These are phyloP conservation scores for Coelopa pilipes DNA, from an alignment of 2,888 invertebrate species.

Conservation along the genomic window DNA sequence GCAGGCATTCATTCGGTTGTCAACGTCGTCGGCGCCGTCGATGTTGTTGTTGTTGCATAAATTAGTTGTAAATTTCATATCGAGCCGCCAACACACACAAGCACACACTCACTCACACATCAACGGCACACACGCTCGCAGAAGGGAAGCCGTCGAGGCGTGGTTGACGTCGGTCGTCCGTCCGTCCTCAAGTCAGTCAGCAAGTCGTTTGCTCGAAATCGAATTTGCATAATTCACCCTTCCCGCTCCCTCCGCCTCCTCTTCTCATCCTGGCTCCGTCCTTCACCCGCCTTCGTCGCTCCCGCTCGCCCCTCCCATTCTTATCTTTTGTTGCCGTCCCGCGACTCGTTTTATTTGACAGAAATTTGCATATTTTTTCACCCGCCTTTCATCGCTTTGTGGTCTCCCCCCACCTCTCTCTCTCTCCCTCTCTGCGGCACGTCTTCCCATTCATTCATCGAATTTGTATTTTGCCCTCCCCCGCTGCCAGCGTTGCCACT, in stretches of 20 bases:
- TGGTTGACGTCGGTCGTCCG: no score
- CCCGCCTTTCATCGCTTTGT: background rate
- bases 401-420: background rate
- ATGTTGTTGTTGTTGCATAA: conserved; percentile 5
- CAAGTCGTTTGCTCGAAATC: no score
- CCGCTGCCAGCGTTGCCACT: background rate
- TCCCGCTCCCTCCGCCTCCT: no score
- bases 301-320: background rate
- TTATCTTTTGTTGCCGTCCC: background rate
- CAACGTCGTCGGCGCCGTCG: conserved; percentile 3
- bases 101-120: no score
- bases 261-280: no score
- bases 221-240: no score
- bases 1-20: background rate
- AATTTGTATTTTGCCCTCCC: background rate
- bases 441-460: background rate
- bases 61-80: background rate
- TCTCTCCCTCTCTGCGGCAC: background rate
- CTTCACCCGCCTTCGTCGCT: background rate
- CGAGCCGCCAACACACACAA: no score
- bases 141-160: no score
- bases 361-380: conserved; percentile 8
- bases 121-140: no score
- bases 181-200: no score
- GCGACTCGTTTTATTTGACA: conserved; percentile 1